Evolutionary conservation across 2,888 invertebrate species (phyloP).

Genomic region (Ptychoptera albimana): DNA sequence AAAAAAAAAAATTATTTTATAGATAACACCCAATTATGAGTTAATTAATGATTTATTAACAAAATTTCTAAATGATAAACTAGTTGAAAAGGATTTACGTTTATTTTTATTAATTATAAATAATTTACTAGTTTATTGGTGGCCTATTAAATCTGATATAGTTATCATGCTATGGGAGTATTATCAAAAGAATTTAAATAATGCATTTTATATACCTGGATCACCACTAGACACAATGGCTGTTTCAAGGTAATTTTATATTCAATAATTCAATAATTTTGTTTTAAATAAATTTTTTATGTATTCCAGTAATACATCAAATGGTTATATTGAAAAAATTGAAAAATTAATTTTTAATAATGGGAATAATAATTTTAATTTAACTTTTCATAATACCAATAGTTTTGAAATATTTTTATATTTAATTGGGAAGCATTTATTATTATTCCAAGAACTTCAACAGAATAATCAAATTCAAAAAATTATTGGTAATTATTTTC

Average conservation of each 20-base stretch:
- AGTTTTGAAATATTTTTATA: constrained; percentile 34
- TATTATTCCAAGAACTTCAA: constrained; percentile 13
- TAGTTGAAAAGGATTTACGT: constrained; percentile 32
- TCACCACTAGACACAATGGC: constrained; percentile 33
- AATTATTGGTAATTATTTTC: constrained; percentile 40
- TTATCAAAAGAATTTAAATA: constrained; percentile 39
- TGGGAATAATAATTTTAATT: constrained; percentile 2
- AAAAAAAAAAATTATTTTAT: constrained; percentile 8
- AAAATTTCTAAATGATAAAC: constrained; percentile 29
- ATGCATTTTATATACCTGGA: constrained; percentile 33
- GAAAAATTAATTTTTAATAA: constrained; percentile 21
- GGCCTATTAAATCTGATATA: constrained; percentile 34
- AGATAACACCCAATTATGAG: constrained; percentile 26
- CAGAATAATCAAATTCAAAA: constrained; percentile 23
- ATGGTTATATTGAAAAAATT: constrained; percentile 27
- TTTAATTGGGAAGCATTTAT: constrained; percentile 28
- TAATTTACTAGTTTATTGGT: constrained; percentile 26
- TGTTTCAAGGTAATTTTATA: constrained; percentile 17
- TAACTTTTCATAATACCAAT: constrained; percentile 12
- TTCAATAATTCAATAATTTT: neutral
- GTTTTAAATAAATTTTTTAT: constrained; percentile 6
- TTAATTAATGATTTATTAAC: constrained; percentile 33
- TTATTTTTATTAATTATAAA: constrained; percentile 30
- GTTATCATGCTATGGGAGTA: constrained; percentile 39
- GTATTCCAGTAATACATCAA: constrained; percentile 17